A percentile compares a stretch with the other conserved stretches of the same genome.
Evolutionary conservation across 2,888 invertebrate genomes (phyloP).

Genomic region (Drosophila meridiana): DNA sequence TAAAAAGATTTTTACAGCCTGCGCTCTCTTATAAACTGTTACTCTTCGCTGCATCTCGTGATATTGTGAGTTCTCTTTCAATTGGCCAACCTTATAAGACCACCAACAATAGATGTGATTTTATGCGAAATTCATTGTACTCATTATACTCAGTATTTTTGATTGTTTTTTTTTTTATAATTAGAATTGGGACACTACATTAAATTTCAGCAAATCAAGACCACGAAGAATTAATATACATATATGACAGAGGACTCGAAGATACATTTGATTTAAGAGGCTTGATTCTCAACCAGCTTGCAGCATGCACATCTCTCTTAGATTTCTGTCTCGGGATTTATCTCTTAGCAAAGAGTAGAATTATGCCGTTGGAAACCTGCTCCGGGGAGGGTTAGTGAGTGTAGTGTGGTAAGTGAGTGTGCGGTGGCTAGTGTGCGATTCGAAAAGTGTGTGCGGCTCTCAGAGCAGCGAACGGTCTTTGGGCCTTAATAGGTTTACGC

Average conservation of each 20-base stretch:
- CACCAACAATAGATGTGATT: neutral
- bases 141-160: neutral
- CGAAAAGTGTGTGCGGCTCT: constrained; percentile 21
- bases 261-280: constrained; percentile 12
- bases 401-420: constrained; percentile 4
- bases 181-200: neutral
- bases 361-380: constrained; percentile 41
- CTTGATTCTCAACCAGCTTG: constrained; percentile 26
- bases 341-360: constrained; percentile 39
- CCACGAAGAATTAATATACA: neutral
- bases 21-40: constrained; percentile 33
- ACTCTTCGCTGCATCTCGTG: neutral
- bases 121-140: neutral
- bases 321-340: constrained; percentile 1
- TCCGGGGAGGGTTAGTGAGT: constrained; percentile 59
- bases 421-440: neutral
- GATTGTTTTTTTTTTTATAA: neutral
- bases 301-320: constrained; percentile 27
- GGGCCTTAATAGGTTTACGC: constrained; percentile 27
- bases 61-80: constrained; percentile 28
- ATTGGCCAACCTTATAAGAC: neutral
- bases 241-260: neutral
- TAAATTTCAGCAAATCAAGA: neutral
- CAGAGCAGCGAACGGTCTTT: constrained; percentile 18
- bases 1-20: constrained; percentile 32